Evolutionary conservation across 1,140 invertebrate species (phyloP).

Genomic region (Bilobella aurantiaca): DNA sequence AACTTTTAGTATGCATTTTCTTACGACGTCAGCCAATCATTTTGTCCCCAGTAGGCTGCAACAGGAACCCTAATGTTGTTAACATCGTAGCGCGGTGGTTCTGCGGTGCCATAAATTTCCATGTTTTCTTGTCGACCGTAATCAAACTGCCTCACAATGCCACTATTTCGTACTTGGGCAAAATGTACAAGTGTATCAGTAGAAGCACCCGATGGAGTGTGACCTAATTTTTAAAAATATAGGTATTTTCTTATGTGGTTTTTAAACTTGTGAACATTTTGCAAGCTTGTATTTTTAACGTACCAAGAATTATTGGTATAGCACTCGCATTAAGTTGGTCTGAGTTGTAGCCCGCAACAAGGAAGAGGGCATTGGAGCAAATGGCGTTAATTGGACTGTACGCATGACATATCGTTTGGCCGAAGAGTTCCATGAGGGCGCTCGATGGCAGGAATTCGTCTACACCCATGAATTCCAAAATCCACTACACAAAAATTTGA

Average conservation of each 20-base stretch:
- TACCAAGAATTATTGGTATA: slow-evolving; percentile 16
- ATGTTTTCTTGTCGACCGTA: slow-evolving; percentile 35
- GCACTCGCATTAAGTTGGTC: slow-evolving; percentile 43
- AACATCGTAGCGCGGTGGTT: slow-evolving; percentile 41
- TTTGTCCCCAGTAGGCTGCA: slow-evolving; percentile 40
- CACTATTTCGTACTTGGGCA: slow-evolving; percentile 38
- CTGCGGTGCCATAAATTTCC: slow-evolving; percentile 35
- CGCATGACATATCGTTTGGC: slow-evolving; percentile 42
- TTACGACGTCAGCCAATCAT: slow-evolving; percentile 36
- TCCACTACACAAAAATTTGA: slow-evolving; percentile 15
- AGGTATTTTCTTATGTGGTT: too few relatives aligned
- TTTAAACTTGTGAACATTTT: background rate
- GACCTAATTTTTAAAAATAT: slow-evolving; percentile 17
- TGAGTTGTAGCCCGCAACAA: slow-evolving; percentile 47
- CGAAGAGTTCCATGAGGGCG: slow-evolving; percentile 43
- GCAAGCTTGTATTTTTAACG: background rate
- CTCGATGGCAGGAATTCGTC: slow-evolving; percentile 49
- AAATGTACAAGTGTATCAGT: slow-evolving; percentile 44
- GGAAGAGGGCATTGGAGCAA: slow-evolving; percentile 50
- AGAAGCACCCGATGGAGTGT: slow-evolving; percentile 50
- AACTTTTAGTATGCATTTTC: background rate
- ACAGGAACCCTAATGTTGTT: slow-evolving; percentile 39
- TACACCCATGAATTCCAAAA: slow-evolving; percentile 38
- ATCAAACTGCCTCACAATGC: slow-evolving; percentile 37
- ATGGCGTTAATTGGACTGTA: slow-evolving; percentile 41